phyloP scores from a whole-genome alignment of 2,888 invertebrate species.

The Thysanoteuthis rhombus region DNA sequence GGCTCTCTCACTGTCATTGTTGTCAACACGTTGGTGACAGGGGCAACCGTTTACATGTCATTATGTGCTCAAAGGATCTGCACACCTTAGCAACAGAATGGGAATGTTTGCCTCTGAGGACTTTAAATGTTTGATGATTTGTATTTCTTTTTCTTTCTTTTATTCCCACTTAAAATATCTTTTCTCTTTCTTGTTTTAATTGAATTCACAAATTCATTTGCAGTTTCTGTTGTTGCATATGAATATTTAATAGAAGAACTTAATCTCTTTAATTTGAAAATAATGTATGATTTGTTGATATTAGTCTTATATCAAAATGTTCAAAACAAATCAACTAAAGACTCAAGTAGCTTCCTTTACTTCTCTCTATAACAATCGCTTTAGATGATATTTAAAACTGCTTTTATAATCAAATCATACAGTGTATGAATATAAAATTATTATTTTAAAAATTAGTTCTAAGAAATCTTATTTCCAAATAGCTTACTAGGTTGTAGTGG shows the following conservation, averaged over 20 bases:
- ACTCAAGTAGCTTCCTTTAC: not conserved
- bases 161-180: not conserved
- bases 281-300: not conserved
- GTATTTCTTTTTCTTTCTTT: not conserved
- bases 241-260: not conserved
- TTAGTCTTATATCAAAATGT: not conserved
- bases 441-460: not conserved
- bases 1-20: slow-evolving; percentile 12
- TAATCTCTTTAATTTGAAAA: not conserved
- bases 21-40: slow-evolving; percentile 12
- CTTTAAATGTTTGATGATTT: not conserved
- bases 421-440: not conserved
- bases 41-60: not conserved
- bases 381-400: not conserved
- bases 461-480: not conserved
- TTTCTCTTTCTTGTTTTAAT: not conserved
- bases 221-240: slow-evolving; percentile 12
- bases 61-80: not conserved
- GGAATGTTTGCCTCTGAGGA: not conserved
- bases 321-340: not conserved
- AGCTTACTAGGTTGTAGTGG: not conserved
- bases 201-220: not conserved
- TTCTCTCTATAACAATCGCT: not conserved
- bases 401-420: not conserved
- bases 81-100: not conserved